Evolutionary conservation across 1,140 invertebrate species (phyloP).

Genomic region (Holotrichia oblita): DNA sequence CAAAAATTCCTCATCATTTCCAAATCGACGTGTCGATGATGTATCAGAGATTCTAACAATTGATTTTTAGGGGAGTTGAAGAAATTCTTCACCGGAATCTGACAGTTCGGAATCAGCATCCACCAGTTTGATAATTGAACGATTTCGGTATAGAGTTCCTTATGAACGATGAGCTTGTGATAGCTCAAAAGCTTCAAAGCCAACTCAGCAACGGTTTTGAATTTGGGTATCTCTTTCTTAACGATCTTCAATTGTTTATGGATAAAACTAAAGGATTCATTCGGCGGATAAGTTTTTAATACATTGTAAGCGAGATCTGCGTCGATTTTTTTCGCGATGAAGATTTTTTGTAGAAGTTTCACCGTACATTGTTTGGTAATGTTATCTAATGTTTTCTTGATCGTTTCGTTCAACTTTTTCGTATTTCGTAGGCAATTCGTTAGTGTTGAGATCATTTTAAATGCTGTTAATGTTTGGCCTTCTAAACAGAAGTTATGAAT

Average conservation of each 20-base stretch:
- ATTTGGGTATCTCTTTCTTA: slow-evolving; percentile 49
- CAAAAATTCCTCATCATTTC: slow-evolving; percentile 50
- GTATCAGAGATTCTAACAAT: slow-evolving; percentile 50
- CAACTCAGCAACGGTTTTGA: slow-evolving; percentile 45
- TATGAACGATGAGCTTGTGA: slow-evolving; percentile 28
- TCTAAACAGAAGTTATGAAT: slow-evolving; percentile 46
- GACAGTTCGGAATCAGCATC: slow-evolving; percentile 45
- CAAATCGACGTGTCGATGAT: slow-evolving; percentile 44
- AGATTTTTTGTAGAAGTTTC: slow-evolving; percentile 44
- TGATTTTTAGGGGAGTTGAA: slow-evolving; percentile 44
- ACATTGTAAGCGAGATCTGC: slow-evolving; percentile 43
- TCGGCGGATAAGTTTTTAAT: slow-evolving; percentile 27
- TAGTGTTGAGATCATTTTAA: slow-evolving; percentile 42
- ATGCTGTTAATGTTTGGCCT: slow-evolving; percentile 47
- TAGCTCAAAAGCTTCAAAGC: slow-evolving; percentile 42
- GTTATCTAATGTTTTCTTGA: slow-evolving; percentile 14
- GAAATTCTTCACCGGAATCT: slow-evolving; percentile 49
- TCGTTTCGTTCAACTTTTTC: not conserved
- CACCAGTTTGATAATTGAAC: slow-evolving; percentile 53
- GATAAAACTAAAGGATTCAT: slow-evolving; percentile 43
- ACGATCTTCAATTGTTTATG: slow-evolving; percentile 43
- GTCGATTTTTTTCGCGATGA: slow-evolving; percentile 44
- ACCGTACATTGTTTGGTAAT: slow-evolving; percentile 40
- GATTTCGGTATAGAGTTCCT: slow-evolving; percentile 3
- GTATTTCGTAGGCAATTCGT: not conserved